Evolutionary conservation across 1,140 invertebrate species (phyloP), one percentile per base, ranked within the genome.

Genomic region (Tribolium madens): DNA sequence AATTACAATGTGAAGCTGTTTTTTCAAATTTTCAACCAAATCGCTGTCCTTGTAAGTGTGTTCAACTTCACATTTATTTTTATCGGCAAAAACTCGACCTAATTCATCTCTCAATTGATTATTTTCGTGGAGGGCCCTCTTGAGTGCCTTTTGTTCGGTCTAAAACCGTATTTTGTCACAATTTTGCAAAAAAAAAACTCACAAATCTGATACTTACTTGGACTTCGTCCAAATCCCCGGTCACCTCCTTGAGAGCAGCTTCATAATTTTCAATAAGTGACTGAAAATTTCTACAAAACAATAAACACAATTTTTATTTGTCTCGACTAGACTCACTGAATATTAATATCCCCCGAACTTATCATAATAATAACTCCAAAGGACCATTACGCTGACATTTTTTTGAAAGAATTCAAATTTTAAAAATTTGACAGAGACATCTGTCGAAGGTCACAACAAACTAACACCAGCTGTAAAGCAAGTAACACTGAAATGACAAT

Each of bases 91-190:
- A 18, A 72, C 17, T 46, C 82, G 57, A 9, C 81, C 75, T 12
- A 83, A 50, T 47, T 81, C 70, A 53, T 74, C 13, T 3, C 73
- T 64, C 13, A 85, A 75, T 46, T 76, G 31, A 21, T 82, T 79
- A 73, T 85, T 85, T 83, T 85, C 84, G 12, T 47, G 64, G 42
- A 84, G 57, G 78, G 84, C 78, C 18, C 36, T 47, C 64, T 80
- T 83, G 17, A 84, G 64, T 60, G 71, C 33, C n/a, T 79, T 46
- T 73, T 84, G 81, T 79, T 84, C 83, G 42, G 42, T 57, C 84
- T 85, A 48, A 50, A 82, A 73, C 7, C 10, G 70, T n/a, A 74
- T 21, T 73, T 74, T 17, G 53, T 33, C 47, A 6, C 21, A 70
- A 13, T 64, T 50, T 76, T 9, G 52, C 18, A 47, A 70, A 46